Evolutionary conservation across 2,888 invertebrate species (phyloP).

Genomic region (Brachypalpus laphriformis): DNA sequence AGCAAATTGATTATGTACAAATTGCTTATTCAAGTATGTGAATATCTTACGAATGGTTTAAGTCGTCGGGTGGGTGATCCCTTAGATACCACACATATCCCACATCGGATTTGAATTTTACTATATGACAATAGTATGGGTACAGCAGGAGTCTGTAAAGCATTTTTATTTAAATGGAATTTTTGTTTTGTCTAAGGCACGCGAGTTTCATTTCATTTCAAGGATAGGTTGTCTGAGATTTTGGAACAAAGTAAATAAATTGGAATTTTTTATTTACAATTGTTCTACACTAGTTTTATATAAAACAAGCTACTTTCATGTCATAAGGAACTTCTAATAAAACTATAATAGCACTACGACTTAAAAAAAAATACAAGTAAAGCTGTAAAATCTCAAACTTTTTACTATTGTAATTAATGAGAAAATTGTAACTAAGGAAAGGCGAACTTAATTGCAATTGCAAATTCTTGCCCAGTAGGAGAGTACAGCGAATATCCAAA

Average conservation of each 20-base stretch:
- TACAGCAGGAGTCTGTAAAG: constrained; percentile 26
- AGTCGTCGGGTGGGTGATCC: background rate
- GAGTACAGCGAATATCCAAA: no score
- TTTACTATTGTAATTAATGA: no score
- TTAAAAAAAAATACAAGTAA: no score
- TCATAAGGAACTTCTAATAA: no score
- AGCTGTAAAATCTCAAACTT: no score
- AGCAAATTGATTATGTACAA: constrained; percentile 40
- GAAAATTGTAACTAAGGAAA: no score
- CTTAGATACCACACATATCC: constrained; percentile 13
- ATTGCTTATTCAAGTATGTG: constrained; percentile 28
- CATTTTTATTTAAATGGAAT: constrained; percentile 16
- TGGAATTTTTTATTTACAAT: no score
- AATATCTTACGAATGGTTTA: constrained; percentile 19
- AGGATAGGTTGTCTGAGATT: background rate
- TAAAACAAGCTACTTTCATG: no score
- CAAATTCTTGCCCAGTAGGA: no score
- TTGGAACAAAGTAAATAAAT: background rate
- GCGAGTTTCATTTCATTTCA: background rate
- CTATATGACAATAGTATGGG: constrained; percentile 13
- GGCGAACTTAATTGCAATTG: no score
- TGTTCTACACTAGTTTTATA: no score
- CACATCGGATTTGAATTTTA: constrained; percentile 26
- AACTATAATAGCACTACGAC: no score
- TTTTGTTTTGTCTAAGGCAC: background rate